Base-by-base conservation (phyloP, 2,888 invertebrate species). In the Amblyteles armatorius region DNA sequence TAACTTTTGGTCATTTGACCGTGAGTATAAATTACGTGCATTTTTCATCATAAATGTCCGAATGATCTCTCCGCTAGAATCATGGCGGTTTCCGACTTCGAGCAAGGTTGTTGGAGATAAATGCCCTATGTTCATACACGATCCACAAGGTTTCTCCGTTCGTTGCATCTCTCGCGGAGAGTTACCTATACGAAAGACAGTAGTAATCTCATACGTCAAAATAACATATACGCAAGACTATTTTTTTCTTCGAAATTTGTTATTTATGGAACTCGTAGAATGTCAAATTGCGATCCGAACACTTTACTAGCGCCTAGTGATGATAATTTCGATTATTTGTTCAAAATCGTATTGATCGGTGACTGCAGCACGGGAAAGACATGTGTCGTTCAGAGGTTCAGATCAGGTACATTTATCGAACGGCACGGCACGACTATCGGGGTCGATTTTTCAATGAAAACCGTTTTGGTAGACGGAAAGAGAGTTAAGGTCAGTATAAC, bases 391-490 rank as follows among this genome's bases (percentile, higher is more conserved):
- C 99, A 99, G 94, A 96, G 99, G 89, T 97, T 99, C 94, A 98
- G 98, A 94, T 98, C 98, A 85, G 99, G 99, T 84, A 98, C 98
- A 90, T 99, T 98, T 93, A 97, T 98, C 88, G 99, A 99, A 94
- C 95, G 97, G 88, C 98, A 99, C 94, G 98, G 98, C 83, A 99
- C 98, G 93, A 99, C 99, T 69, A 99, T 99, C 93, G 99, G 99
- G 87, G 99, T 99, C 80, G 99, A 99, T 94, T 99, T 99, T 95
- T 99, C 99, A 85, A 99, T 99, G 99, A 99, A 99, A 96, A 99
- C 99, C 77, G 96, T 99, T 57, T 95, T 97, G 88, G 97, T 99
- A 69, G 99, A 99, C 94, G 98, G 97, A 76, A 99, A 99, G 94
- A 97, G 97, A 95, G 97, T 99, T 89, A 99, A 99, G 97, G 98